phyloP scores from a whole-genome alignment of 2,888 invertebrate genomes.

The Isotomurus palustris region DNA sequence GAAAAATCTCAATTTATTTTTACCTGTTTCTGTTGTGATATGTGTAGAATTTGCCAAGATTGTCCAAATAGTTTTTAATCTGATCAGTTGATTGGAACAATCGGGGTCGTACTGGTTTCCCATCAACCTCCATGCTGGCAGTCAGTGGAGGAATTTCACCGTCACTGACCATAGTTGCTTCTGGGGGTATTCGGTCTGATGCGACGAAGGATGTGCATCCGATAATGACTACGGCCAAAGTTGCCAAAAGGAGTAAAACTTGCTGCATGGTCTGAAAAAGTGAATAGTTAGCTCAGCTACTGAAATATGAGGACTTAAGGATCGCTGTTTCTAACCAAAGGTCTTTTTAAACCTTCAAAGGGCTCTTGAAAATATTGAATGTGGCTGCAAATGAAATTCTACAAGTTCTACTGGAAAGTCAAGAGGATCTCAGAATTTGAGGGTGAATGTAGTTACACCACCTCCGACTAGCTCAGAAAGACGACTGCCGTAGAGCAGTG shows the following conservation, averaged over 20 bases:
- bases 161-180: not conserved
- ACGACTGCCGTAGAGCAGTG: no score
- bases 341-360: no score
- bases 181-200: slow-evolving; percentile 10
- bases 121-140: slow-evolving; percentile 41
- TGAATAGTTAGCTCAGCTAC: no score
- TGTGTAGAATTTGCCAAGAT: slow-evolving; percentile 55
- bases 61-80: slow-evolving; percentile 54
- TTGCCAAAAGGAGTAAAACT: not conserved
- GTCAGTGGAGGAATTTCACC: slow-evolving; percentile 8
- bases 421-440: no score
- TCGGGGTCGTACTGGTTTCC: slow-evolving; percentile 49
- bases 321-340: no score
- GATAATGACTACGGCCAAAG: slow-evolving; percentile 18
- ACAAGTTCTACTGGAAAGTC: no score
- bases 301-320: no score
- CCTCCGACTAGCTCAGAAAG: no score
- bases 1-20: not conserved
- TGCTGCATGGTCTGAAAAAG: no score
- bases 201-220: slow-evolving; percentile 19
- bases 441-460: no score
- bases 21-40: slow-evolving; percentile 40
- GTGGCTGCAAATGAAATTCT: no score
- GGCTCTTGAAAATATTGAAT: no score
- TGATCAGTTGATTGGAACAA: slow-evolving; percentile 54